A percentile compares a stretch with the other conserved stretches of the same genome.
phyloP scores from a whole-genome alignment of 2,113 vertebrate genomes.

The Heterocephalus glaber region DNA sequence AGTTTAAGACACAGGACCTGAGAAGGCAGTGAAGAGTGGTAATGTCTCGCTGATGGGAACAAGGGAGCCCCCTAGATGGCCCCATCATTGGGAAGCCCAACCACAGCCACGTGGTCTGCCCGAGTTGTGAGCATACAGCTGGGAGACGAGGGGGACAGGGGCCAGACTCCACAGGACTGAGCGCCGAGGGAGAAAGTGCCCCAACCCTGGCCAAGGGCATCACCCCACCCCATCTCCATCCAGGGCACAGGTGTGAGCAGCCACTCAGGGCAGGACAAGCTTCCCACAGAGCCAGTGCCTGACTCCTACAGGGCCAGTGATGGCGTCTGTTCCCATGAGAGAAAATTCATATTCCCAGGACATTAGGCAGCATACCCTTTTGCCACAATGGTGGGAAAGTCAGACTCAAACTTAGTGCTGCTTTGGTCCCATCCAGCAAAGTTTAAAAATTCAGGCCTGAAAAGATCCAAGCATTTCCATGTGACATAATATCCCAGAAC shows the following conservation, averaged over 20 bases:
- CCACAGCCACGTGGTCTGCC: neutral
- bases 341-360: too few relatives aligned
- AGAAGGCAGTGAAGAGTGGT: neutral
- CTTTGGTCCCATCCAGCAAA: neutral
- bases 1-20: neutral
- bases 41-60: neutral
- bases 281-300: neutral
- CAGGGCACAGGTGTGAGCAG: rapidly evolving
- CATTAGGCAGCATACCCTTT: rapidly evolving
- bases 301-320: rapidly evolving
- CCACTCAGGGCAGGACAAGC: too few relatives aligned
- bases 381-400: neutral
- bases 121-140: rapidly evolving
- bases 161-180: neutral
- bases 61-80: too few relatives aligned
- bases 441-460: neutral
- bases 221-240: neutral
- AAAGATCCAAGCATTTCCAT: neutral
- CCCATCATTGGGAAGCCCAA: neutral
- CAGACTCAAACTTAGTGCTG: neutral
- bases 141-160: neutral
- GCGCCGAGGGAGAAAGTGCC: neutral
- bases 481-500: neutral
- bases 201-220: rapidly evolving
- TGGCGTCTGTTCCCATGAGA: neutral